phyloP scores from a whole-genome alignment of 2,888 invertebrate species.

The Nymphalis c-album region DNA sequence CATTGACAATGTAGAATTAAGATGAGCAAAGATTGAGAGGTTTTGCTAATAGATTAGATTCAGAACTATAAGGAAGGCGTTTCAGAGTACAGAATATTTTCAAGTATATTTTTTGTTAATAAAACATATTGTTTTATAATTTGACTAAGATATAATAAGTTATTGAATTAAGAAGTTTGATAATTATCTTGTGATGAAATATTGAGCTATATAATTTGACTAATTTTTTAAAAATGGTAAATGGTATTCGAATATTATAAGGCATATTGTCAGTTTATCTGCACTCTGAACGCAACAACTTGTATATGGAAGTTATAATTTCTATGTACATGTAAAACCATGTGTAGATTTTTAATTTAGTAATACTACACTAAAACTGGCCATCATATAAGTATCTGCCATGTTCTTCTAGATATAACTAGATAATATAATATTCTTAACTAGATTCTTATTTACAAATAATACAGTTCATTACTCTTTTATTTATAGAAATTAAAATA shows the following conservation, averaged over 20 bases:
- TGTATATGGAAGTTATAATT: slow-evolving; percentile 61
- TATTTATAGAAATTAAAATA: slow-evolving; percentile 81
- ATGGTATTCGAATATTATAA: neutral
- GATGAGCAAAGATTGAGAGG: slow-evolving; percentile 69
- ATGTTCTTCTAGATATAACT: slow-evolving; percentile 82
- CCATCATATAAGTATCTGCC: slow-evolving; percentile 86
- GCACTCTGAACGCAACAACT: slow-evolving; percentile 60
- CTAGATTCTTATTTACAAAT: slow-evolving; percentile 83
- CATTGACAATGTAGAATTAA: slow-evolving; percentile 51
- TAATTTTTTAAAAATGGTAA: neutral
- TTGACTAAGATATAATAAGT: slow-evolving; percentile 5
- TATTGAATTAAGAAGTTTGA: slow-evolving; percentile 3
- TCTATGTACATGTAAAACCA: slow-evolving; percentile 80
- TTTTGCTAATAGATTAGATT: slow-evolving; percentile 39
- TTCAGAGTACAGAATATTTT: slow-evolving; percentile 59
- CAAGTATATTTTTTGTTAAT: neutral
- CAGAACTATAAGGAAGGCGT: slow-evolving; percentile 46
- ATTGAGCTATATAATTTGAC: slow-evolving; percentile 10
- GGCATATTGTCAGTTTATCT: slow-evolving; percentile 39
- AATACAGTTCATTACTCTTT: slow-evolving; percentile 82
- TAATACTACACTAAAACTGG: slow-evolving; percentile 87
- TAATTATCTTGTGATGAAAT: neutral
- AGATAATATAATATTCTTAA: slow-evolving; percentile 83
- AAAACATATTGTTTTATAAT: slow-evolving; percentile 5
- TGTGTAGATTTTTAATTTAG: slow-evolving; percentile 82